Conservation (phyloP, 1,140 invertebrate genomes). For the Cyphomyrmex costatus region DNA sequence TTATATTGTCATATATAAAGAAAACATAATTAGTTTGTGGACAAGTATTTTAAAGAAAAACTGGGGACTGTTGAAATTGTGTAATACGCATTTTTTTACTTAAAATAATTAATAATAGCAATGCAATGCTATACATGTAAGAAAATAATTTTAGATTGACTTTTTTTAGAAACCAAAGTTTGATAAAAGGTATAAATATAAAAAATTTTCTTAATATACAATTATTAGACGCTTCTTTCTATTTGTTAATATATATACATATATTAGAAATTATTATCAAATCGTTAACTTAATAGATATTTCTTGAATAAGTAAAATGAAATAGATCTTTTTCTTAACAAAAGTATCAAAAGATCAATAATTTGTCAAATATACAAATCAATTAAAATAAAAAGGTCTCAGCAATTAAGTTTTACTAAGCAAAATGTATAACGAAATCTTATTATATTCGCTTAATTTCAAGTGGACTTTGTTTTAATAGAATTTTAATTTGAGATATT, state of each 20-base stretch:
- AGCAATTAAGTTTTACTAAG: background rate
- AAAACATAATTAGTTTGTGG: conserved; percentile 1
- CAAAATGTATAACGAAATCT: conserved; percentile 35
- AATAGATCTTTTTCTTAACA: background rate
- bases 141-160: background rate
- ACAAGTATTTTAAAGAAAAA: conserved; percentile 1
- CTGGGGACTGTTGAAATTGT: background rate
- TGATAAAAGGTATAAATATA: background rate
- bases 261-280: background rate
- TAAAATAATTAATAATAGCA: background rate
- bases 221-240: background rate
- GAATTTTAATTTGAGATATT: conserved; percentile 38
- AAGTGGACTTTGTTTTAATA: conserved; percentile 40
- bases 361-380: background rate
- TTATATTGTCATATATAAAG: background rate
- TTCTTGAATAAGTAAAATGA: background rate
- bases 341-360: conserved; percentile 12
- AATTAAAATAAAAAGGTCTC: conserved; percentile 6
- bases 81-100: background rate
- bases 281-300: background rate
- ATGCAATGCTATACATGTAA: background rate
- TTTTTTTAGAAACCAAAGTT: background rate
- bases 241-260: background rate
- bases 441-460: conserved; percentile 20
- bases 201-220: background rate